Evolutionary conservation across 1,140 invertebrate genomes (phyloP).

Genomic region (Penaeus chinensis): DNA sequence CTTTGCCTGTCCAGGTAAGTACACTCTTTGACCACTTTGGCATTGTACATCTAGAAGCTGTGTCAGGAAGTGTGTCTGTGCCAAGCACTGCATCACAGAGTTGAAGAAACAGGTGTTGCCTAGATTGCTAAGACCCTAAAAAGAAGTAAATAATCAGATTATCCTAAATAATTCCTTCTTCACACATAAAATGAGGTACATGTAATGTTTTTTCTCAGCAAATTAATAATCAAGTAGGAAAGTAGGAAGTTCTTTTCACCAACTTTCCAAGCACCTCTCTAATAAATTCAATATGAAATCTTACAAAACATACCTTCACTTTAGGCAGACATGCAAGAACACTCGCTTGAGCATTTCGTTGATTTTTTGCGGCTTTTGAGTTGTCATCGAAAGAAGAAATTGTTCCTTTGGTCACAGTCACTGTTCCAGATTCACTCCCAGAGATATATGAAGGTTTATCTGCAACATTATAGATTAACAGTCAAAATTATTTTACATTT

Average conservation of each 20-base stretch:
- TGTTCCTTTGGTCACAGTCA: constrained; percentile 41
- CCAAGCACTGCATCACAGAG: constrained; percentile 91
- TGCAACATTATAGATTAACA: too few species aligned
- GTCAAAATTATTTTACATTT: too few species aligned
- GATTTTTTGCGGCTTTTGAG: constrained; percentile 51
- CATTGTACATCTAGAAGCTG: constrained; percentile 75
- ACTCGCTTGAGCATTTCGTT: constrained; percentile 54
- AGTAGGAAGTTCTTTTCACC: too few species aligned
- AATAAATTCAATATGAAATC: background rate
- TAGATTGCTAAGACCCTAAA: constrained; percentile 82
- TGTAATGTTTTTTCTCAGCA: too few species aligned
- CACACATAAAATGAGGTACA: too few species aligned
- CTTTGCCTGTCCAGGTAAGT: constrained; percentile 65
- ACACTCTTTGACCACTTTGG: constrained; percentile 68
- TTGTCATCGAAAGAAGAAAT: constrained; percentile 42
- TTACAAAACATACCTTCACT: constrained; percentile 49
- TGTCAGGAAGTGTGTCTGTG: constrained; percentile 85
- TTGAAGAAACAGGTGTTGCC: constrained; percentile 98
- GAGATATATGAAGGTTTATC: constrained; percentile 3
- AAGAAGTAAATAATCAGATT: background rate
- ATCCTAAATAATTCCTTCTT: too few species aligned
- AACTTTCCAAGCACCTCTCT: too few species aligned
- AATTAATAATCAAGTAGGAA: too few species aligned
- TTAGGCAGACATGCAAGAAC: constrained; percentile 60
- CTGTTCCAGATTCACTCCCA: constrained; percentile 18